Conservation (phyloP, 1,140 invertebrate genomes). For the Drosophila ambigua region DNA sequence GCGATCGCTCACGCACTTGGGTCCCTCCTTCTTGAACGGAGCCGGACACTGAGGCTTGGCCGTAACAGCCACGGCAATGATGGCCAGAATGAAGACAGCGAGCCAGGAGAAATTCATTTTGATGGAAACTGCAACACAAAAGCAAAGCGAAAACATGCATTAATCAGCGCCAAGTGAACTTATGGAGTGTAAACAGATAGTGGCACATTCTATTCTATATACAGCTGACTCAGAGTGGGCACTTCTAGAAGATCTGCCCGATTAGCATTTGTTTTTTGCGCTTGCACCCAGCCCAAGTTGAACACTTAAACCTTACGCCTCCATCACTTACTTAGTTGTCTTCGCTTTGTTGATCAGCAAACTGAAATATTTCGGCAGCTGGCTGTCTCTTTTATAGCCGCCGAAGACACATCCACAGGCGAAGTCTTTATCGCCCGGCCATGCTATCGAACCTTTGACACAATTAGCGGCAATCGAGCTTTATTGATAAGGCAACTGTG, state of each 20-base stretch:
- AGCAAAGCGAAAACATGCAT: neutral
- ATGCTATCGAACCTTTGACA: constrained; percentile 60
- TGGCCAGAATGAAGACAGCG: constrained; percentile 60
- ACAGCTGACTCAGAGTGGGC: too few relatives aligned
- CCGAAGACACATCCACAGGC: neutral
- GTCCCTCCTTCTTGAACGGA: constrained; percentile 36
- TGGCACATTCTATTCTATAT: neutral
- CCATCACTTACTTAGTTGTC: constrained; percentile 29
- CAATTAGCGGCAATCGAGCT: constrained; percentile 57
- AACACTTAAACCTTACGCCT: too few relatives aligned
- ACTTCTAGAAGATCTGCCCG: too few relatives aligned
- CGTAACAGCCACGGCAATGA: constrained; percentile 54
- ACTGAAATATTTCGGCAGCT: constrained; percentile 50
- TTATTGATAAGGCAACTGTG: constrained; percentile 55
- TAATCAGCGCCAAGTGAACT: neutral
- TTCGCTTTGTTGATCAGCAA: constrained; percentile 34
- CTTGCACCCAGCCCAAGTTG: too few relatives aligned
- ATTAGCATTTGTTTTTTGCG: too few relatives aligned
- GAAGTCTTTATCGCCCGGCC: constrained; percentile 22
- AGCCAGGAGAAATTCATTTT: constrained; percentile 78
- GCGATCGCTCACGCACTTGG: constrained; percentile 41
- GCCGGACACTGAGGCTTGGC: constrained; percentile 45
- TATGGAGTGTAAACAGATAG: neutral
- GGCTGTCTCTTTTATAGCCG: constrained; percentile 59
- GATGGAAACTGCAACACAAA: neutral